Base-by-base conservation (phyloP, 2,797 vertebrate species). In the Carduelis carduelis region DNA sequence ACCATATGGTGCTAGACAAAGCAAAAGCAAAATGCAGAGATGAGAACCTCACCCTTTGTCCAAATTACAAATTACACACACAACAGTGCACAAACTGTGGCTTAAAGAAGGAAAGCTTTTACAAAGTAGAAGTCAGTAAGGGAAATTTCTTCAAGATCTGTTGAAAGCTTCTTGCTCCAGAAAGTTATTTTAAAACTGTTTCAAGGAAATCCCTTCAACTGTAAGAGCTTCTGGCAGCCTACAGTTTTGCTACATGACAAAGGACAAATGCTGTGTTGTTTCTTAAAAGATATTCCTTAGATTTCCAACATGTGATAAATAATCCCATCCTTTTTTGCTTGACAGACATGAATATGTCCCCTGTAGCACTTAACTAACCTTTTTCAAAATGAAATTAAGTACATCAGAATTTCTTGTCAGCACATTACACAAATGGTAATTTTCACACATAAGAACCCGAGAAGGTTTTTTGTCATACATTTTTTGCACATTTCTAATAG, bases 1-100 rank as follows among this genome's bases (percentile, higher is more conserved):
- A 57, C 99, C 99, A 57, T 99, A 99, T 2, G 99, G 99, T 84
- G 99, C 99, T 99, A 93, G 10, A 78, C 17, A 96, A 87, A 96
- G 89, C 60, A 96, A 72, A 91, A 7, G 72, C 34, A 57, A 11
- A 93, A 87, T 1, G 49, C 14, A 68, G 28, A 76, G 3, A 89
- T 74, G 41, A 78, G 90, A 88, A 84, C 43, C 17, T 93, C 71
- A 78, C 2, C 21, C 30, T 60, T 63, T 43, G 39, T 21, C 22
- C 60, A 93, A 83, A 22, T 5, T 77, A 53, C 15, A 57, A 74
- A 11, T 37, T 39, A 35, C 8, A 30, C 4, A 74, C 27, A 53
- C 10, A 89, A 47, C 14, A 50, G 44, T 11, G 9, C 60, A 72
- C 26, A 39, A 59, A 65, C 32, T 19, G 22, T 14, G 9, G 37